These are phyloP conservation scores for Cosmia trapezina DNA, from an alignment of 2,888 invertebrate genomes.

Conservation along the genomic window DNA sequence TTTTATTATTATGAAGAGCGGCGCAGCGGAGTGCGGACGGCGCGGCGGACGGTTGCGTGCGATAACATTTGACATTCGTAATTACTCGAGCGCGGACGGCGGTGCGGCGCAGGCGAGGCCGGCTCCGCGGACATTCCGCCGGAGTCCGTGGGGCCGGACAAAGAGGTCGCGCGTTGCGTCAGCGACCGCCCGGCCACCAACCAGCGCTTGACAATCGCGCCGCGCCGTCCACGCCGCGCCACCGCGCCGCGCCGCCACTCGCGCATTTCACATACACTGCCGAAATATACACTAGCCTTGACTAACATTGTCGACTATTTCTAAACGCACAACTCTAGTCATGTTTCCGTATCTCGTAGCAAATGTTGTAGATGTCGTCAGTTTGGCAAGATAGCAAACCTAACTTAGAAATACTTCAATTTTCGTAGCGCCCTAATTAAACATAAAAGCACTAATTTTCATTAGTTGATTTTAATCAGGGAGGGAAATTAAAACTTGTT, in stretches of 20 bases:
- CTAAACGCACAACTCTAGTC: constrained; percentile 71
- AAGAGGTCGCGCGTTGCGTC: constrained; percentile 90
- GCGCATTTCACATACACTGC: constrained; percentile 80
- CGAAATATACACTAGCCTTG: constrained; percentile 84
- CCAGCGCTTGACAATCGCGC: constrained; percentile 71
- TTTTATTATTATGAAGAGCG: constrained; percentile 91
- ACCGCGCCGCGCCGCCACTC: constrained; percentile 61
- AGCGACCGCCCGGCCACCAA: constrained; percentile 72
- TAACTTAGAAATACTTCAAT: constrained; percentile 21
- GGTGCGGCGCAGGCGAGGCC: constrained; percentile 77
- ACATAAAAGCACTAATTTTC: constrained; percentile 49
- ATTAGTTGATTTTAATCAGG: constrained; percentile 62
- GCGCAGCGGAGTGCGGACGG: constrained; percentile 90
- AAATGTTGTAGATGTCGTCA: constrained; percentile 61
- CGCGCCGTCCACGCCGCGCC: constrained; percentile 64
- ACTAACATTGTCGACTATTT: constrained; percentile 80
- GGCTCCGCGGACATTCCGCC: constrained; percentile 82
- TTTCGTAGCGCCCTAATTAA: constrained; percentile 49
- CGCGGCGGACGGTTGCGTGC: constrained; percentile 89
- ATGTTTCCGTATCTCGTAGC: constrained; percentile 75
- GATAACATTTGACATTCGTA: constrained; percentile 91
- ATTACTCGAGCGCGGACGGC: constrained; percentile 87
- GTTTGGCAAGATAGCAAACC: constrained; percentile 29
- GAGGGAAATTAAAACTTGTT: constrained; percentile 64
- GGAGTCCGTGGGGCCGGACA: constrained; percentile 85